Base-by-base conservation (phyloP, 2,113 vertebrate species). In the Laterallus jamaicensis region DNA sequence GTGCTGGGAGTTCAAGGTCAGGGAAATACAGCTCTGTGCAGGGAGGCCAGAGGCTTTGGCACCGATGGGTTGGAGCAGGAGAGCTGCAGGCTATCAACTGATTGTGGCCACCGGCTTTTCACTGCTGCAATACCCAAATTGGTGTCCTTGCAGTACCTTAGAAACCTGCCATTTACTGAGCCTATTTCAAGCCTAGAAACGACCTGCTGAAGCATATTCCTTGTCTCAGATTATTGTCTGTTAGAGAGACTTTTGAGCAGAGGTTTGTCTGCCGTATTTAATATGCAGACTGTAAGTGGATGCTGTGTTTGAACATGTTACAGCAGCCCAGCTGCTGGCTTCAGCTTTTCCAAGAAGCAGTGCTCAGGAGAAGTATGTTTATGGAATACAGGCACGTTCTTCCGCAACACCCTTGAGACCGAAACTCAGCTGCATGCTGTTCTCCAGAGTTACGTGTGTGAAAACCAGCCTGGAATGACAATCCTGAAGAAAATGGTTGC, bases 231-330 rank as follows among this genome's bases (percentile, higher is more conserved):
- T 20, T 82, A 47, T 47, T 77, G 66, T 58, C 35, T 76, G 56
- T 55, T 71, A 58, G 73, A 56, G 39, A 4, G 29, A 64, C 60
- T 96, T 92, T 32, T 54, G 62, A 69, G 81, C 69, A 96, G 83
- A 86, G 63, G 54, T 76, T 89, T 75, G 42, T 92, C 92, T 91
- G 81, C 39, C 66, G 66, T 64, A 86, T 21, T 93, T 91, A 95
- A 68, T 84, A 97, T 95, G 94, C 94, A 95, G 29, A 83, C 81
- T 76, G 49, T 68, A 66, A 96, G 16, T 82, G 66, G 81, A 75
- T 91, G 86, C 62, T 5, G 12, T 92, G 96, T 95, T 95, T 84
- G 77, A 96, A 97, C 96, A 97, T n/a, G 96, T 93, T 91, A 49
- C 49, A 71, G 74, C 66, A 96, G 56, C 32, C 69, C 81, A 91